These are phyloP conservation scores for Marmota monax DNA, from an alignment of 2,113 vertebrate species.

Conservation along the genomic window DNA sequence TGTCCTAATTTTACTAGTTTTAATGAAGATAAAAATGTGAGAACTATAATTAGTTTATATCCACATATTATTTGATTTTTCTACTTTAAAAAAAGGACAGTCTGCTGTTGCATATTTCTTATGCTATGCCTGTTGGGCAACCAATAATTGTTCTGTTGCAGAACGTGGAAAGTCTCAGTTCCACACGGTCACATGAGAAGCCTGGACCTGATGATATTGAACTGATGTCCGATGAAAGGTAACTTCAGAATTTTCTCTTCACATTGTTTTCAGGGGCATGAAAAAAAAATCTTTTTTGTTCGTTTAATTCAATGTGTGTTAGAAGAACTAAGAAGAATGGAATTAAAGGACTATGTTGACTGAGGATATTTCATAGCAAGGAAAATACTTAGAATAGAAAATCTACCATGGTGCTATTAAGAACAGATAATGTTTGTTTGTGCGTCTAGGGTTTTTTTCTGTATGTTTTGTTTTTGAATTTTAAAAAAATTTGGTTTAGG, in stretches of 20 bases:
- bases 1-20: slow-evolving; percentile 34
- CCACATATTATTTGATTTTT: background rate
- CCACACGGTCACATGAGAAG: slow-evolving; percentile 82
- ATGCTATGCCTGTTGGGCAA: background rate
- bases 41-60: background rate
- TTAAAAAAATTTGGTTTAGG: background rate
- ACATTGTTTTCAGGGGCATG: background rate
- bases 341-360: background rate
- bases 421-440: background rate
- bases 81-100: background rate
- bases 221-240: slow-evolving; percentile 88
- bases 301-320: background rate
- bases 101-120: background rate
- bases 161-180: slow-evolving; percentile 87
- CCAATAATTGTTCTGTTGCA: slow-evolving; percentile 83
- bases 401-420: background rate
- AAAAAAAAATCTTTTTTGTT: slow-evolving; percentile 8
- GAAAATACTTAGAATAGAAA: slow-evolving; percentile 40
- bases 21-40: background rate
- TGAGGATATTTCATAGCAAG: background rate
- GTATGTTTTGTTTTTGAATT: slow-evolving; percentile 1
- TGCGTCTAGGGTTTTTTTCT: slow-evolving; percentile 14
- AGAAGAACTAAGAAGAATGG: background rate
- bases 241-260: slow-evolving; percentile 68
- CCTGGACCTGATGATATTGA: slow-evolving; percentile 87